These are phyloP conservation scores for Cinclus mexicanus DNA, from an alignment of 2,113 vertebrate species.

Conservation along the genomic window DNA sequence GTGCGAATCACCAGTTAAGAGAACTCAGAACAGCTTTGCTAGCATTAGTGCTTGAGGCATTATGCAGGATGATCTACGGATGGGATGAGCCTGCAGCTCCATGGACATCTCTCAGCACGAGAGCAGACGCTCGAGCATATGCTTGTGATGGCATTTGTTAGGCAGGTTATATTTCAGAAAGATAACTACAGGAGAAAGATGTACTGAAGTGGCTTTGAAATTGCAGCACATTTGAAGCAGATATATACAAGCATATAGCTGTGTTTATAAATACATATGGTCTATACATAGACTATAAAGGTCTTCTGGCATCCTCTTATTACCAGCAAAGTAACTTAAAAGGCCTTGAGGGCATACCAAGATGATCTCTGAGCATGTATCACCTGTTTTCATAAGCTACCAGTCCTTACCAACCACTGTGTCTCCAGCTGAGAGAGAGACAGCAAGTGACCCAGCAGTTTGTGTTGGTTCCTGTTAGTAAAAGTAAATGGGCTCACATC, in stretches of 20 bases:
- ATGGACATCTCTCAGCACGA: neutral
- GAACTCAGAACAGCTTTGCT: conserved; percentile 8
- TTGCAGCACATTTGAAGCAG: neutral
- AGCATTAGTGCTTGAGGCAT: conserved; percentile 3
- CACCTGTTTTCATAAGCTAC: neutral
- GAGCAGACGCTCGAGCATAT: neutral
- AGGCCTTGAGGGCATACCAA: neutral
- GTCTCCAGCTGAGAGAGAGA: neutral
- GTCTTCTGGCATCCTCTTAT: conserved; percentile 17
- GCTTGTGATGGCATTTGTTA: neutral
- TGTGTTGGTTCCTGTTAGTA: neutral
- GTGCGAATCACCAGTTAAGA: conserved; percentile 14
- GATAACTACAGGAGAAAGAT: neutral
- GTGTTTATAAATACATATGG: neutral
- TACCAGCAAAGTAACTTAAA: neutral
- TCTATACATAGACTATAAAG: neutral
- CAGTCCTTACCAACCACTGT: neutral
- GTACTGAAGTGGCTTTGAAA: neutral
- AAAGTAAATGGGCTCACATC: neutral
- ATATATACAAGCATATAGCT: neutral
- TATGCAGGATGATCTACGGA: conserved; percentile 27
- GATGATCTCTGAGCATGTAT: neutral
- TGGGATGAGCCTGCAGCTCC: neutral
- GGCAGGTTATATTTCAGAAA: neutral
- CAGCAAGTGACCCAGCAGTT: neutral